These are phyloP conservation scores for Dicentrarchus labrax DNA, from an alignment of 2,113 vertebrate species.

Conservation along the genomic window DNA sequence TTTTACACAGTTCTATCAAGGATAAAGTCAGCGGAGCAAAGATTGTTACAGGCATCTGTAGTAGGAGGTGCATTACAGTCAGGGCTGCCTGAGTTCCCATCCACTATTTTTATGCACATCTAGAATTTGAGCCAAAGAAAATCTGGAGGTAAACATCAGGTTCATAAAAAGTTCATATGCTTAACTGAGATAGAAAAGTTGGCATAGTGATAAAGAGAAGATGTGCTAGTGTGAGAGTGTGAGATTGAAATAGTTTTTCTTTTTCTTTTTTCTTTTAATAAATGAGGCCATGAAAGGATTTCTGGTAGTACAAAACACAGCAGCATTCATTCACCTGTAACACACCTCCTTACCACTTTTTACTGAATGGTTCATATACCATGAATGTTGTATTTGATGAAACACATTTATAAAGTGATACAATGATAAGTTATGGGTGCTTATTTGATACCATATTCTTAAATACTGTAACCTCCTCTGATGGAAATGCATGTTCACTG, in stretches of 20 bases:
- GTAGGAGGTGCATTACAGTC: slow-evolving; percentile 19
- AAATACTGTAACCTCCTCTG: background rate
- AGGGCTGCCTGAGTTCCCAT: slow-evolving; percentile 19
- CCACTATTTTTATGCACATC: slow-evolving; percentile 26
- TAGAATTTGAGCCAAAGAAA: slow-evolving; percentile 47
- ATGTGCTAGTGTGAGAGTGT: slow-evolving; percentile 11
- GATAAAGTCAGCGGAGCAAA: slow-evolving; percentile 42
- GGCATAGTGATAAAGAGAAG: slow-evolving; percentile 31
- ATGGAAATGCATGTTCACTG: background rate
- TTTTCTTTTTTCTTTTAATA: background rate
- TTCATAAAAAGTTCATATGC: slow-evolving; percentile 44
- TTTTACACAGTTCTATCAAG: slow-evolving; percentile 32
- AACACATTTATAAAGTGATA: slow-evolving; percentile 16
- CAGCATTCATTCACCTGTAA: slow-evolving; percentile 7
- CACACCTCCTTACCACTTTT: background rate
- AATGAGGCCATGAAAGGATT: slow-evolving; percentile 37
- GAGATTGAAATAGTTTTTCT: slow-evolving; percentile 25
- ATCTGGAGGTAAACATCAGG: slow-evolving; percentile 50
- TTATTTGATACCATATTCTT: background rate
- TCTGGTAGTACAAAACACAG: slow-evolving; percentile 17
- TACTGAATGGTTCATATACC: slow-evolving; percentile 8
- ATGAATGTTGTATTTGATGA: slow-evolving; percentile 7
- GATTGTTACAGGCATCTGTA: slow-evolving; percentile 19
- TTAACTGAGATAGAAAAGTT: slow-evolving; percentile 41
- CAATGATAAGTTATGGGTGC: background rate